phyloP scores from a whole-genome alignment of 1,140 invertebrate genomes.

The Drosophila ananassae region DNA sequence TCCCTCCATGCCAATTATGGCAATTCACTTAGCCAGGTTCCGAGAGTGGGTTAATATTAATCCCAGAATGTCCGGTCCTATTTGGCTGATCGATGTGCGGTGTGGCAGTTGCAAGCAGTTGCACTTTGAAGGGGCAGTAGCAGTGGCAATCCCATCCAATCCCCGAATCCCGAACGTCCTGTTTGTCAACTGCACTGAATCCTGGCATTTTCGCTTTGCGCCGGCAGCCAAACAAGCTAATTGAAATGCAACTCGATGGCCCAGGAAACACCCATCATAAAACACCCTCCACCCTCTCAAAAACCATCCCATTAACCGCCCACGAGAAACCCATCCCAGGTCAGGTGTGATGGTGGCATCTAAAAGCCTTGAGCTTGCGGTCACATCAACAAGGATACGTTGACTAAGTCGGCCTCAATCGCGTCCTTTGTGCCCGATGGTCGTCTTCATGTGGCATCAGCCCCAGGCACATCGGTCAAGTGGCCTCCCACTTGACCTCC shows the following conservation, averaged over 20 bases:
- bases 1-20: not conserved
- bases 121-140: not conserved
- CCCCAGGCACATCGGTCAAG: conserved; percentile 6
- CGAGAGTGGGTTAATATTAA: conserved; percentile 1
- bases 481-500: not conserved
- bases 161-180: conserved; percentile 11
- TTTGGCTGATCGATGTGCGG: conserved; percentile 2
- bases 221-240: conserved; percentile 37
- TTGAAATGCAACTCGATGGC: conserved; percentile 43
- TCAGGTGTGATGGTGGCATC: conserved; percentile 41
- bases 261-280: not conserved
- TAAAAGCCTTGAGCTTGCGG: conserved; percentile 47
- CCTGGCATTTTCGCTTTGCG: conserved; percentile 4
- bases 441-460: not conserved
- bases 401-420: conserved; percentile 46
- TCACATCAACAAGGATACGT: conserved; percentile 47
- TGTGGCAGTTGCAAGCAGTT: not conserved
- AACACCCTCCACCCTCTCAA: not conserved
- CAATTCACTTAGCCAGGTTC: not conserved
- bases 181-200: conserved; percentile 11
- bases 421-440: conserved; percentile 46
- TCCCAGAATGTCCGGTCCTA: conserved; percentile 1
- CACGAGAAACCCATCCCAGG: not conserved
- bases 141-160: conserved; percentile 6
- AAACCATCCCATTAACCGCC: not conserved